Evolutionary conservation across 2,888 invertebrate species (phyloP), one percentile per base, ranked within the genome.

Genomic region (Amblyteles armatorius): DNA sequence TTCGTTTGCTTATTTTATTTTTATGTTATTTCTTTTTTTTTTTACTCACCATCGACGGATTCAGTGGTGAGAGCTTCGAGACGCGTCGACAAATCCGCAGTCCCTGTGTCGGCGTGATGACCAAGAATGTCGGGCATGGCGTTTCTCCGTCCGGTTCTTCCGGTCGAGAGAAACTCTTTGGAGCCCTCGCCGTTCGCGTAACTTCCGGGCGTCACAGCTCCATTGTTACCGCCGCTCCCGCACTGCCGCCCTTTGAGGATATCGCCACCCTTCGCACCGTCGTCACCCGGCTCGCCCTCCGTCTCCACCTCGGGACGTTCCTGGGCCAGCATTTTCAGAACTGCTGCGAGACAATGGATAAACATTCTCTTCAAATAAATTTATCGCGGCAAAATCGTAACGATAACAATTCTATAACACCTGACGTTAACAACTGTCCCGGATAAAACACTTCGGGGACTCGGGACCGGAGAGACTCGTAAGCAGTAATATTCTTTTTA

Each of bases 131-230:
- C 97, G 1, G 98, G 97, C 95, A 98, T 95, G 69, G 98, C 98
- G 94, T 98, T 98, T 88, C 98, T 94, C 78, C 98, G 95, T 22
- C 98, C 98, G 48, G 98, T 98, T 87, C 98, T 95, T 3, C 98
- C 98, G 0, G 97, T 97, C 90, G 97, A 96, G 84, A 97, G 95
- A 94, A 98, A 98, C 93, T 98, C 97, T 92, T 96, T 96, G 74
- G 96, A 95, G 88, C 95, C 95, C 88, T 95, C 95, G 92, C 95
- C 95, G 92, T 92, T 94, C 73, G 91, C 90, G 86, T 88, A 92
- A 84, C 89, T 90, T 65, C 91, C 91, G 44, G 92, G 91, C n/a
- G 92, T 91, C 44, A 91, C 91, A 67, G 92, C 92, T 29, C 91
- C 93, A 88, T 83, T 81, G 68, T 83, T 78, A 9, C 69, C 82